Conservation (phyloP, 2,888 invertebrate species). For the Temnothorax ravouxi region DNA sequence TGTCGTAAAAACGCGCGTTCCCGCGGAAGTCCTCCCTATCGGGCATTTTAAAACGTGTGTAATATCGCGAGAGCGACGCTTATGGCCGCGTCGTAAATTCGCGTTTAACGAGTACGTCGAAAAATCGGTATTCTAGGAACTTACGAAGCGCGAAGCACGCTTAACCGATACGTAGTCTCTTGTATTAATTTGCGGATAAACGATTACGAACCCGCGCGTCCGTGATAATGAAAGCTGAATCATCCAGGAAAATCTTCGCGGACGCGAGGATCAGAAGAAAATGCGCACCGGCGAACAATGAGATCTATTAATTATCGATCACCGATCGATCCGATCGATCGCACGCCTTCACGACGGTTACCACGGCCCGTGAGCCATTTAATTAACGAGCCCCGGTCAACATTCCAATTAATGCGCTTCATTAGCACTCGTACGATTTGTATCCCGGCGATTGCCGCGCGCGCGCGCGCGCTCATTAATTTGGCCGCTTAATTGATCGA, state of each 20-base stretch:
- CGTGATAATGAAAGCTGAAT: conserved; percentile 60
- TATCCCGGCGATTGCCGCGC: conserved; percentile 28
- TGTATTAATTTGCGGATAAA: conserved; percentile 64
- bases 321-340: conserved; percentile 32
- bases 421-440: conserved; percentile 59
- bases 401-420: conserved; percentile 70
- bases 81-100: conserved; percentile 25
- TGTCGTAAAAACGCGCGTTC: conserved; percentile 18
- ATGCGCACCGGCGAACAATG: conserved; percentile 57
- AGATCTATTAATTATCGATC: conserved; percentile 68
- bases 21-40: neutral
- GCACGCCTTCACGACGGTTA: conserved; percentile 51
- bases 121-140: neutral
- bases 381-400: conserved; percentile 64
- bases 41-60: conserved; percentile 29
- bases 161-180: neutral
- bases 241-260: conserved; percentile 18
- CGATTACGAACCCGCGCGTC: conserved; percentile 59
- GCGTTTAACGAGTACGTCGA: conserved; percentile 36
- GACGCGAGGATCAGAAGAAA: conserved; percentile 41
- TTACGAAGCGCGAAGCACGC: neutral
- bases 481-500: conserved; percentile 63
- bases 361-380: conserved; percentile 36
- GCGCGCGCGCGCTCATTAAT: conserved; percentile 15
- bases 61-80: conserved; percentile 32